phyloP scores from a whole-genome alignment of 2,888 invertebrate species.

The Molorchus minor region DNA sequence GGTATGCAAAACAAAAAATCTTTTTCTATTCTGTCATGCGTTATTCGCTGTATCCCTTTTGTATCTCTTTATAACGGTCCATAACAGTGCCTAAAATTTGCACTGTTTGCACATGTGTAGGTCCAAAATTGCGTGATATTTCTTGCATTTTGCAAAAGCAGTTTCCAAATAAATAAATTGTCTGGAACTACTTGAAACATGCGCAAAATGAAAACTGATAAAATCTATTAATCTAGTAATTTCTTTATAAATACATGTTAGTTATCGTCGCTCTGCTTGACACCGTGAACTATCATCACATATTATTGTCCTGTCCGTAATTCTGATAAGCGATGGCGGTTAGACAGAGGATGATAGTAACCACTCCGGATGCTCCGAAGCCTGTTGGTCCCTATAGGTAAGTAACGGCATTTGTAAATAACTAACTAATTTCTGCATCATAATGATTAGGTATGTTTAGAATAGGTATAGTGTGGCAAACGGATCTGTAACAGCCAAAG shows the following conservation, averaged over 20 bases:
- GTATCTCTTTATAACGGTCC: background rate
- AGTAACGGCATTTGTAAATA: too few species aligned
- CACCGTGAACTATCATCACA: background rate
- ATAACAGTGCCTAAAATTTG: background rate
- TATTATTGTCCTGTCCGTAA: background rate
- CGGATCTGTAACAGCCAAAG: too few species aligned
- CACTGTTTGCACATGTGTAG: background rate
- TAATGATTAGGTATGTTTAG: too few species aligned
- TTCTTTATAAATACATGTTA: background rate
- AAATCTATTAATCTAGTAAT: too few species aligned
- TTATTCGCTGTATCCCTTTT: background rate
- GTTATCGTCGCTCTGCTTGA: too few species aligned
- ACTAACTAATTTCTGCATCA: too few species aligned
- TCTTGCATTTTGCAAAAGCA: background rate
- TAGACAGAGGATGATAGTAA: slow-evolving; percentile 4
- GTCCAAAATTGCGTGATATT: background rate
- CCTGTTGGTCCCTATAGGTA: slow-evolving; percentile 20
- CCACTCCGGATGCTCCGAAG: slow-evolving; percentile 6
- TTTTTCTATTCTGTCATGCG: background rate
- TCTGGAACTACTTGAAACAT: background rate
- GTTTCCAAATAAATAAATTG: background rate
- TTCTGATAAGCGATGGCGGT: slow-evolving; percentile 12
- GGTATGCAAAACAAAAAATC: background rate
- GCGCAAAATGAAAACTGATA: background rate
- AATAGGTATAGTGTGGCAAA: too few species aligned